Conservation (phyloP, 2,888 invertebrate species). For the Operophtera brumata region DNA sequence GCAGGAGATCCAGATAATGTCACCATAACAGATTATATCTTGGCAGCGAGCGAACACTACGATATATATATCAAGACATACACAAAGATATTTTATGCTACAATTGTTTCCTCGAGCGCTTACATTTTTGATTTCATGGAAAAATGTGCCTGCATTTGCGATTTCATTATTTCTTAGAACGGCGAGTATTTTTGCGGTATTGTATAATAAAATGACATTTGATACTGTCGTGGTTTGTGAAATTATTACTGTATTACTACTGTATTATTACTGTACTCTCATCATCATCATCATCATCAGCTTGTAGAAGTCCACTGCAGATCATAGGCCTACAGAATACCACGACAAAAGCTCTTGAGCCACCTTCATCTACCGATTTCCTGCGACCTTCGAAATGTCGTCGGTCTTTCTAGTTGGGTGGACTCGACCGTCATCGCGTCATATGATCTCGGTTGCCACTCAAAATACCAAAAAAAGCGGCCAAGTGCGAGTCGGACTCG, state of each 20-base stretch:
- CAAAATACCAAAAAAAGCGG: too few species aligned
- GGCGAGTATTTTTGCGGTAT: not conserved
- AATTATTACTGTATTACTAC: not conserved
- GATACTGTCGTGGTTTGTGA: not conserved
- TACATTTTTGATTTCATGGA: conserved; percentile 22
- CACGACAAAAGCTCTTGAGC: too few species aligned
- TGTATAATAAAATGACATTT: too few species aligned
- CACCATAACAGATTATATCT: conserved; percentile 79
- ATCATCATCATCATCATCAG: not conserved
- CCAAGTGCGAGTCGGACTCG: too few species aligned
- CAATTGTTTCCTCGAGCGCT: conserved; percentile 30
- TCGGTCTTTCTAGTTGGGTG: too few species aligned
- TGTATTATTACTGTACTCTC: not conserved
- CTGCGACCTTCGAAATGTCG: too few species aligned
- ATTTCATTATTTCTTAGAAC: not conserved
- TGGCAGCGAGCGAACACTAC: conserved; percentile 61
- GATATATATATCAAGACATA: conserved; percentile 57
- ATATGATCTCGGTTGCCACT: too few species aligned
- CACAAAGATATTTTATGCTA: conserved; percentile 54
- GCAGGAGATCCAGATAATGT: conserved; percentile 73
- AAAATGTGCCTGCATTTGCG: conserved; percentile 2
- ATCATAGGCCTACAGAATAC: too few species aligned
- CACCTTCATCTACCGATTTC: too few species aligned
- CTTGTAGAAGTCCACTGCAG: too few species aligned
- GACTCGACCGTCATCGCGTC: too few species aligned